Conservation (phyloP, 2,113 vertebrate genomes). For the Cyanoramphus novaezelandiae region DNA sequence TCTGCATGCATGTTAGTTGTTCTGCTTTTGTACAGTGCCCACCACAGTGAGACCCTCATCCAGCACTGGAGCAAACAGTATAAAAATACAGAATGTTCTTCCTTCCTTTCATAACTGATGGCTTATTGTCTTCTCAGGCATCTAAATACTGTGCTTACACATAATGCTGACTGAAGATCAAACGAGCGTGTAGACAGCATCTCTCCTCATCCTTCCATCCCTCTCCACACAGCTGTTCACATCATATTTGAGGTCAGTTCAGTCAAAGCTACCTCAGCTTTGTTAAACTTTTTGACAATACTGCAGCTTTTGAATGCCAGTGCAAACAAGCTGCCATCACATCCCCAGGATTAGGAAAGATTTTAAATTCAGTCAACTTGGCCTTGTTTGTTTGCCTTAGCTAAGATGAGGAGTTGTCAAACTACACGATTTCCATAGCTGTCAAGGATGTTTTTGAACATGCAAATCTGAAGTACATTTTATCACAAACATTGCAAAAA, state of each 20-base stretch:
- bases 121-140: constrained; percentile 1
- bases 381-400: constrained; percentile 64
- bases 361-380: constrained; percentile 61
- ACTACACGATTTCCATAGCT: constrained; percentile 66
- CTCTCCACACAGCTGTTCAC: constrained; percentile 12
- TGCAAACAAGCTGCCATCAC: constrained; percentile 54
- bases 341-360: constrained; percentile 29
- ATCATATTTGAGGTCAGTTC: constrained; percentile 54
- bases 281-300: constrained; percentile 46
- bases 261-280: constrained; percentile 34
- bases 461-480: constrained; percentile 57
- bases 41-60: constrained; percentile 17
- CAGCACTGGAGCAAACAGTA: neutral
- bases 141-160: constrained; percentile 13
- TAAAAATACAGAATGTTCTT: neutral
- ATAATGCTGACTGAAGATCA: constrained; percentile 55
- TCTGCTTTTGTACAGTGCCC: constrained; percentile 5
- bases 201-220: neutral
- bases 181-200: neutral
- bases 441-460: constrained; percentile 67
- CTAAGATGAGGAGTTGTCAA: constrained; percentile 62
- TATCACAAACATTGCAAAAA: constrained; percentile 61
- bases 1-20: constrained; percentile 3
- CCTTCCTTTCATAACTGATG: constrained; percentile 22
- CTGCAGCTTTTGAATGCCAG: constrained; percentile 33